These are phyloP conservation scores for Pelagia noctiluca DNA, from an alignment of 30 jellyfish, hydroid and myxozoan species.

Conservation along the genomic window DNA sequence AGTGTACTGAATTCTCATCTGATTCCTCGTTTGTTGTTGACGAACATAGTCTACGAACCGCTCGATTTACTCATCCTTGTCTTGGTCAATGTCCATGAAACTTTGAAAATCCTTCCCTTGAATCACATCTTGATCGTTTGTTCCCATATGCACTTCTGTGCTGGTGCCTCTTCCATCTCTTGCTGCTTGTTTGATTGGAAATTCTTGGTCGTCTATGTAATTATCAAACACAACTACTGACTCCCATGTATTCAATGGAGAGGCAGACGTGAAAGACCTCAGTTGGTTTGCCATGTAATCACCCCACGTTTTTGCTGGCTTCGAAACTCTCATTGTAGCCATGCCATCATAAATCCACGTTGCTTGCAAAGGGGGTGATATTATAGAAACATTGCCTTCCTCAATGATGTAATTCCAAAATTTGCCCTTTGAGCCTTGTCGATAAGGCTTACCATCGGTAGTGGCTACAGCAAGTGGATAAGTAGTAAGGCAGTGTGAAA, in stretches of 20 bases:
- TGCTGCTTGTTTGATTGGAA: conserved; percentile 51
- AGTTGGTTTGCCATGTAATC: no score
- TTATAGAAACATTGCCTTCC: conserved; percentile 32
- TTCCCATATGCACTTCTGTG: conserved; percentile 57
- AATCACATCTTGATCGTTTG: conserved; percentile 60
- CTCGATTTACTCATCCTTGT: conserved; percentile 59
- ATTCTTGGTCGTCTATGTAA: no score
- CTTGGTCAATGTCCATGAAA: conserved; percentile 47
- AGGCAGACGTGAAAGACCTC: conserved; percentile 54
- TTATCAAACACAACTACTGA: no score
- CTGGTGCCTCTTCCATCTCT: conserved; percentile 64
- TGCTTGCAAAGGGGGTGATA: conserved; percentile 40
- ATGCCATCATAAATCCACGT: conserved; percentile 51
- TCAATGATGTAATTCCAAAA: conserved; percentile 36
- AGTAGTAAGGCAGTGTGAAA: no score
- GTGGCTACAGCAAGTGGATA: no score
- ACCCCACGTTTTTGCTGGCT: conserved; percentile 60
- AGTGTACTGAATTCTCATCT: no score
- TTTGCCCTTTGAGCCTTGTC: no score
- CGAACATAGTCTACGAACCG: conserved; percentile 44
- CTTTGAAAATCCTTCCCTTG: conserved; percentile 33
- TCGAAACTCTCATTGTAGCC: conserved; percentile 61
- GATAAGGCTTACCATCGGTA: no score
- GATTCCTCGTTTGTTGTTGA: no score
- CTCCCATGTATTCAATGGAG: conserved; percentile 55